These are phyloP conservation scores for Orchestia grillus DNA, from an alignment of 1,140 invertebrate genomes.

Conservation along the genomic window DNA sequence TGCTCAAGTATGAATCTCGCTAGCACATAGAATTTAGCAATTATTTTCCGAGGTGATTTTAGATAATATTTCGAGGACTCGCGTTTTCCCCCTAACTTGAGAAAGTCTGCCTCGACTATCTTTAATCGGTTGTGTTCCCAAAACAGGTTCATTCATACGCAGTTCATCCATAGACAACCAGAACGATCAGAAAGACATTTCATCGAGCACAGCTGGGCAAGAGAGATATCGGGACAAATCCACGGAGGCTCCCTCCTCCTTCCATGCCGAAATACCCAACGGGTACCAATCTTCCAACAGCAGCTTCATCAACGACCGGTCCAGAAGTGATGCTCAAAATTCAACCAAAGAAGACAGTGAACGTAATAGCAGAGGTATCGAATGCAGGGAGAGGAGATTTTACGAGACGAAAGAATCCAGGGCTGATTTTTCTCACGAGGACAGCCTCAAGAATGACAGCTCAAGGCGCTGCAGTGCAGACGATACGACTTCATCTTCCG, in stretches of 20 bases:
- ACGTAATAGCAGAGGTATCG: not conserved
- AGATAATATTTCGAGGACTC: too few relatives aligned
- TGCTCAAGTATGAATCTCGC: too few relatives aligned
- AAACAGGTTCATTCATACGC: conserved; percentile 12
- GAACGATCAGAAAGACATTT: not conserved
- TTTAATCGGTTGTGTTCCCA: not conserved
- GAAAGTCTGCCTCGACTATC: not conserved
- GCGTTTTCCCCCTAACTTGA: not conserved
- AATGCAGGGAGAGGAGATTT: not conserved
- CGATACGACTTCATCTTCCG: conserved; percentile 15
- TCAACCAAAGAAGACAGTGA: not conserved
- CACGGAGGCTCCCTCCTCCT: not conserved
- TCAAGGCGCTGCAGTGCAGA: not conserved
- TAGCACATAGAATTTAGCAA: too few relatives aligned
- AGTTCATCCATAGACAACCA: not conserved
- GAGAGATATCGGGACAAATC: not conserved
- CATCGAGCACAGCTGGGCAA: not conserved
- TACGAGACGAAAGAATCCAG: not conserved
- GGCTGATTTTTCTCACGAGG: conserved; percentile 18
- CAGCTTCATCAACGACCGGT: not conserved
- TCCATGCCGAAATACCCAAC: not conserved
- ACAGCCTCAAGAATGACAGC: not conserved
- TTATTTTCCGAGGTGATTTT: too few relatives aligned
- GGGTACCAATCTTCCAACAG: not conserved
- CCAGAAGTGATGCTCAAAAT: not conserved